Conservation (phyloP, 2,113 vertebrate genomes). For the Brevimyrus niger region DNA sequence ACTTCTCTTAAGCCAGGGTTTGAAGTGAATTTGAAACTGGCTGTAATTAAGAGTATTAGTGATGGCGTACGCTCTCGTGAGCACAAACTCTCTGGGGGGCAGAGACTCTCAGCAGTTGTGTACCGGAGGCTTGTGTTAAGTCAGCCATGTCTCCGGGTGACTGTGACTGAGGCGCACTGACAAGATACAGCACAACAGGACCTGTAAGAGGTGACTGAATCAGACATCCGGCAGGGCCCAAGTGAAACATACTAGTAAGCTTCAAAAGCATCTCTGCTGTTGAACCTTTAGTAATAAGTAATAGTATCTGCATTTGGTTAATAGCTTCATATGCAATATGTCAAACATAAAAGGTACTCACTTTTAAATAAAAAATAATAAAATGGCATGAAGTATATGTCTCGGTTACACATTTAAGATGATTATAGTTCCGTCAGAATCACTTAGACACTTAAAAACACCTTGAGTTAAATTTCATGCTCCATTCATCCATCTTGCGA, state of each 20-base stretch:
- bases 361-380: not conserved
- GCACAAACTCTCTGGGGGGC: not conserved
- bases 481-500: not conserved
- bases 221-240: not conserved
- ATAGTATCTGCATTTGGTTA: not conserved
- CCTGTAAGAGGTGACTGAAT: not conserved
- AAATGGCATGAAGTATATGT: not conserved
- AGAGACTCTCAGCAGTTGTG: not conserved
- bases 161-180: not conserved
- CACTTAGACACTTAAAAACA: not conserved
- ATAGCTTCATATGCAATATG: not conserved
- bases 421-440: not conserved
- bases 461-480: not conserved
- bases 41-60: slow-evolving; percentile 2
- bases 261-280: not conserved
- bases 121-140: not conserved
- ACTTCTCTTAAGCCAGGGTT: not conserved
- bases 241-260: not conserved
- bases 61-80: not conserved
- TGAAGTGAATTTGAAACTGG: not conserved
- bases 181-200: not conserved
- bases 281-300: not conserved
- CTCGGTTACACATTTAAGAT: not conserved
- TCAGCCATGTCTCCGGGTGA: not conserved
- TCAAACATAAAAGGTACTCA: not conserved